Conservation (phyloP, 1,140 invertebrate species). For the Zaprionus ghesquierei region DNA sequence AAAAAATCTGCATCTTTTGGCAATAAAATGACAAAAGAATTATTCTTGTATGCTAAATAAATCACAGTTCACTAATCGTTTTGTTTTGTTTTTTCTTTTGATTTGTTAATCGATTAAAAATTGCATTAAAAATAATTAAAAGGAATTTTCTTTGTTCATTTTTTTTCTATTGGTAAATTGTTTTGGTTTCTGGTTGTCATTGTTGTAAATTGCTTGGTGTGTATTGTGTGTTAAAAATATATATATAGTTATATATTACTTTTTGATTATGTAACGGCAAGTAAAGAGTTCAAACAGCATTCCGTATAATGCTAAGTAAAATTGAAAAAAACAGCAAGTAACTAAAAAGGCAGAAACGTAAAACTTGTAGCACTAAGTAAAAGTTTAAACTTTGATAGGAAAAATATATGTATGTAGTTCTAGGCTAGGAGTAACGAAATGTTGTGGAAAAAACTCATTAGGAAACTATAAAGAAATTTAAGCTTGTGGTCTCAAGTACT, state of each 20-base stretch:
- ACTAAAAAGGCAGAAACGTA: constrained; percentile 30
- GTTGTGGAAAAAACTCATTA: not conserved
- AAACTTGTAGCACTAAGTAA: constrained; percentile 13
- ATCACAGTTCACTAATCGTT: constrained; percentile 73
- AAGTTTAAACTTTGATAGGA: not conserved
- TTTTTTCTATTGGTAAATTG: constrained; percentile 17
- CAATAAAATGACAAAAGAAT: constrained; percentile 83
- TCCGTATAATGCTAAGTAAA: constrained; percentile 63
- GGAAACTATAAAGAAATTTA: not conserved
- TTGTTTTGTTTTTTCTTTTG: constrained; percentile 21
- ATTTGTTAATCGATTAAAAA: constrained; percentile 21
- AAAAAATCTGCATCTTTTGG: constrained; percentile 82
- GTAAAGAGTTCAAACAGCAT: constrained; percentile 60
- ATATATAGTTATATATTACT: constrained; percentile 72
- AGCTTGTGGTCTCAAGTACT: not conserved
- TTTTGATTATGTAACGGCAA: constrained; percentile 79
- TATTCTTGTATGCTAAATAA: constrained; percentile 79
- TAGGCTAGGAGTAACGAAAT: not conserved
- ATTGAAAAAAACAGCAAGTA: constrained; percentile 25
- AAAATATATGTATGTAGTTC: not conserved
- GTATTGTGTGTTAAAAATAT: constrained; percentile 31
- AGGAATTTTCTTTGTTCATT: constrained; percentile 43
- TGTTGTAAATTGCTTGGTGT: constrained; percentile 54
- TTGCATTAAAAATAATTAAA: constrained; percentile 43
- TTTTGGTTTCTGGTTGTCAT: constrained; percentile 52